Evolutionary conservation across 2,113 vertebrate species (phyloP), one percentile per base, ranked within the genome.

Genomic region (Podilymbus podiceps): DNA sequence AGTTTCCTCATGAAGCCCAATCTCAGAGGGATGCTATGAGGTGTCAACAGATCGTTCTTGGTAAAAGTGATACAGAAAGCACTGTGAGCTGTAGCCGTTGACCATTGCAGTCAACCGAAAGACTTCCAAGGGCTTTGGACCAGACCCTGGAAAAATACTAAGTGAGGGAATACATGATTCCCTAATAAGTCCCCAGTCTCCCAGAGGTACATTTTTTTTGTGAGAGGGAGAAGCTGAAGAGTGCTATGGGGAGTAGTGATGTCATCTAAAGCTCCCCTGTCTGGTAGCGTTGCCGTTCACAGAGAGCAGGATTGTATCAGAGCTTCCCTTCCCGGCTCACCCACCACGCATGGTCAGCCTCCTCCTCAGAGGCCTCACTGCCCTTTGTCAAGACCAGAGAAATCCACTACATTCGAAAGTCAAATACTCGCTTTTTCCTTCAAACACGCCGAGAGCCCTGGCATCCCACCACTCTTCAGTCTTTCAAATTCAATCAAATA

Each of bases 271-370:
- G 6, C 42, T 89, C 38, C 38, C 9, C 47, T 75, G 5, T 3
- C 5, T 77, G 31, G 9, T 25, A 35, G 12, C 1, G 1, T 33
- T 40, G 16, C 42, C 60, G 87, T 89, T 78, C 64, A 81, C 7
- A 44, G 30, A 67, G 12, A 84, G 28, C 49, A 89, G 27, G 15
- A 24, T 42, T 58, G 50, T 11, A 52, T 6, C 38, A 84, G 75
- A 74, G 11, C 20, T 95, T 85, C 11, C 5, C 25, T 55, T 15
- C 27, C 21, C 66, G 46, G 16, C 17, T 80, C 46, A 71, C 11
- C 30, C 22, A 35, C 11, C 2, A 3, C 30, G 12, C 2, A 3
- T 2, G 4, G 13, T 33, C 73, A 58, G n/a, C 6, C 28, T 60
- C 17, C n/a, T 88, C 52, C 62, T 76, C 74, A 60, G 50, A 77